Base-by-base conservation (phyloP, 2,888 invertebrate genomes). In the Branchellion lobata region DNA sequence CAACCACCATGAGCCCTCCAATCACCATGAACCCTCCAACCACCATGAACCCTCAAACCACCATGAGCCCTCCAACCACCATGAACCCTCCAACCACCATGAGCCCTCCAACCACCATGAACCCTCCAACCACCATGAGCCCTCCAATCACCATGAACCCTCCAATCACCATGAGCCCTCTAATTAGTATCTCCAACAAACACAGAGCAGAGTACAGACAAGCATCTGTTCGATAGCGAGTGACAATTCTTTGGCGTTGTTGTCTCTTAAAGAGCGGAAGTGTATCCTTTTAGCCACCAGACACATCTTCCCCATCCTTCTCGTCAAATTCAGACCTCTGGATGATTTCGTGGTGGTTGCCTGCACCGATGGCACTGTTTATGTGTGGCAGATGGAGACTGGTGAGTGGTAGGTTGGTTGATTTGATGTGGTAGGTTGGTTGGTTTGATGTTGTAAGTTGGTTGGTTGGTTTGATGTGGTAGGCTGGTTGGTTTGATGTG, bases 351-450 rank as follows among this genome's bases (percentile, higher is more conserved):
- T 99, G 91, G 93, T 97, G 83, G 95, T 98, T 27, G 95, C 95
- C 0, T 96, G 96, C 87, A 94, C 95, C 8, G 98, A 99, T 88
- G 96, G 97, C 1, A 95, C 96, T 0, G 96, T 98, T 0, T 97
- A 96, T 88, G 96, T 99, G 0, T 99, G 99, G 99, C 98, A 99
- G 90, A 98, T 99, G 96, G 99, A 99, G 89, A 99, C 98, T 0
- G 91, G 91, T 89, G 82, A 81, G 84, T 80, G 33, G 36, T 5
- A 14, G 24, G 5, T 3, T 57, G n/a, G n/a, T 47, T 47, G n/a
- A n/a, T n/a, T n/a, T n/a, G n/a, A n/a, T n/a, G n/a, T n/a, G 40
- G 8, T 5, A 14, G 40, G 40, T 8, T 5, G 14, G 40, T 5
- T 40, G 40, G 5, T 40, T 40, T 40, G 40, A 8, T 40, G 40